Conservation (phyloP, 2,113 vertebrate genomes). For the Coryphaenoides rupestris region DNA sequence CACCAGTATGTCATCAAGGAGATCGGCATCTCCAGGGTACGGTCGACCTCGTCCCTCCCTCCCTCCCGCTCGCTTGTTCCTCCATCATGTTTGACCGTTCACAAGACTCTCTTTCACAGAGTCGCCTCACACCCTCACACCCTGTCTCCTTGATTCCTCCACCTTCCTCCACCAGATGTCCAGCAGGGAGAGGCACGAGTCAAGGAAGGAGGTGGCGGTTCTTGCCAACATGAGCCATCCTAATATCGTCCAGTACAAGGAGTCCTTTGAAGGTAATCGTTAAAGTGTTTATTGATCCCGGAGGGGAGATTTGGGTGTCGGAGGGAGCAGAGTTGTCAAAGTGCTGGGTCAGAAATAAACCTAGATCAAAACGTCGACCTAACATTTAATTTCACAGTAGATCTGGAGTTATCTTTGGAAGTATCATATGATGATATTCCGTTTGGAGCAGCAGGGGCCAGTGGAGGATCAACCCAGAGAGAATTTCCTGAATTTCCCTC, state of each 20-base stretch:
- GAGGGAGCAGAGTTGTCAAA: neutral
- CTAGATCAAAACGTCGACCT: no score
- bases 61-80: neutral
- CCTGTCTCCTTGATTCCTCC: neutral
- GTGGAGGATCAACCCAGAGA: no score
- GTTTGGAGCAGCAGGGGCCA: no score
- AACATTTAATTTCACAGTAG: no score
- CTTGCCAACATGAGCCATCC: constrained; percentile 98
- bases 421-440: no score
- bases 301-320: no score
- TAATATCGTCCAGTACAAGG: constrained; percentile 94
- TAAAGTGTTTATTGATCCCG: no score
- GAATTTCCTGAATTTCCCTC: no score
- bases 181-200: constrained; percentile 93
- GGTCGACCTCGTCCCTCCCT: constrained; percentile 5
- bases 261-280: constrained; percentile 96
- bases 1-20: constrained; percentile 97
- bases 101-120: neutral
- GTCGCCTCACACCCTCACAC: neutral
- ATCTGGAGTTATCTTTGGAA: no score
- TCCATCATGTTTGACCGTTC: neutral
- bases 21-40: constrained; percentile 92
- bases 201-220: constrained; percentile 94
- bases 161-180: constrained; percentile 81
- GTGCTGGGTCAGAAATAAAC: neutral